Evolutionary conservation across 2,888 invertebrate genomes (phyloP).

Genomic region (Geophilus truncorum): DNA sequence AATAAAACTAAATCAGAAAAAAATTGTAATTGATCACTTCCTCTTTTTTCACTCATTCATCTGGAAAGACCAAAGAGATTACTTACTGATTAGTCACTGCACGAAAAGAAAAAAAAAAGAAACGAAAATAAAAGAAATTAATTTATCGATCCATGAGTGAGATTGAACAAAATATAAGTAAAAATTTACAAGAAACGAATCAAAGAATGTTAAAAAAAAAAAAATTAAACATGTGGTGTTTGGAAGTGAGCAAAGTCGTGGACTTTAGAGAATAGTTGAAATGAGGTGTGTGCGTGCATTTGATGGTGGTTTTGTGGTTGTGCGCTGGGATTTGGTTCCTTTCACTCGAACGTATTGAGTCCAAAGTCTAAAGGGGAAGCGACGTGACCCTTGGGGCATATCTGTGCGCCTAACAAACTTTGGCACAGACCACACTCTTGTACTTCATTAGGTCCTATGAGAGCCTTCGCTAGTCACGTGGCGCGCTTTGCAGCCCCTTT

Average conservation of each 20-base stretch:
- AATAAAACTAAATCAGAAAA: not conserved
- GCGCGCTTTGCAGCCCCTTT: not conserved
- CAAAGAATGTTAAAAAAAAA: not conserved
- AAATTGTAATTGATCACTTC: not conserved
- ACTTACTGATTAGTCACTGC: too few species aligned
- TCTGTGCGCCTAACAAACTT: slow-evolving; percentile 16
- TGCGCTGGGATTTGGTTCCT: not conserved
- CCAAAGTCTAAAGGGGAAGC: not conserved
- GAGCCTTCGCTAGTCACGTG: not conserved
- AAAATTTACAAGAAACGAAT: not conserved
- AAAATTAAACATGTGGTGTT: not conserved
- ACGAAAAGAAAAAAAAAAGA: too few species aligned
- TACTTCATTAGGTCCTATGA: not conserved
- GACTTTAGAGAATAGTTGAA: not conserved
- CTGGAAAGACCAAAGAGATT: too few species aligned
- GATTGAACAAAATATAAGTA: not conserved
- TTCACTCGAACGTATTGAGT: slow-evolving; percentile 5
- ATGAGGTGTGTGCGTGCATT: slow-evolving; percentile 6
- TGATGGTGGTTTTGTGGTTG: slow-evolving; percentile 8
- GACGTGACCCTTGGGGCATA: slow-evolving; percentile 1
- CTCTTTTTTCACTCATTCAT: too few species aligned
- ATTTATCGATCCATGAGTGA: not conserved
- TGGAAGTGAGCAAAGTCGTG: not conserved
- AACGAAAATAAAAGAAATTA: too few species aligned
- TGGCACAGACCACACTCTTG: slow-evolving; percentile 12